Evolutionary conservation across 2,888 invertebrate species (phyloP).

Genomic region (Ephialtes manifestator): DNA sequence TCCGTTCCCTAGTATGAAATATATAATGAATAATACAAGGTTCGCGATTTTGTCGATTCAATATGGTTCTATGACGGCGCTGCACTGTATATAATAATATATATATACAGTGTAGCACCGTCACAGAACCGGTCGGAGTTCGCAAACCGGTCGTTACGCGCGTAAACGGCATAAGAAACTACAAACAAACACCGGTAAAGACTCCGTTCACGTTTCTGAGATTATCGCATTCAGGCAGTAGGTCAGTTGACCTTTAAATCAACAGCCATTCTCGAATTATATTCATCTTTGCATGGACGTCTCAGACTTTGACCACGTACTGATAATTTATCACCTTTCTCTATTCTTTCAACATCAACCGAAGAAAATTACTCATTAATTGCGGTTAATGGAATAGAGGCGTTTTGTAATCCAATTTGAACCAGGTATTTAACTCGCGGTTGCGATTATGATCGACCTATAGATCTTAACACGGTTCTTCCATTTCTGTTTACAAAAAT

Average conservation of each 20-base stretch:
- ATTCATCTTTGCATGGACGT: neutral
- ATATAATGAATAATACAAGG: no score
- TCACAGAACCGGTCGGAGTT: constrained; percentile 9
- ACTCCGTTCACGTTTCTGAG: neutral
- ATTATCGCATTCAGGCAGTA: neutral
- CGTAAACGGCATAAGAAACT: neutral
- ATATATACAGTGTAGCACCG: neutral
- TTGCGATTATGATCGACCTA: no score
- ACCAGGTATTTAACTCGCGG: no score
- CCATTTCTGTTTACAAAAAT: neutral
- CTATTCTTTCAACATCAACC: neutral
- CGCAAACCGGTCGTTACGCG: constrained; percentile 42
- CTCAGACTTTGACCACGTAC: neutral
- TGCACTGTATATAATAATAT: no score
- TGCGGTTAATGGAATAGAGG: neutral
- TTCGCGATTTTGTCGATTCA: no score
- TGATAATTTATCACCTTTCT: neutral
- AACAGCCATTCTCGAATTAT: constrained; percentile 6
- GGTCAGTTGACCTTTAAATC: constrained; percentile 37
- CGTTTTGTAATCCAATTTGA: neutral
- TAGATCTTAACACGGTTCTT: no score
- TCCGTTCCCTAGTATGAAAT: no score
- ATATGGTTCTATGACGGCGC: no score
- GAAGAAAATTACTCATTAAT: neutral
- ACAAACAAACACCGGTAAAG: constrained; percentile 19